Conservation (phyloP, 2,113 vertebrate species). For the Amazona guildingii region DNA sequence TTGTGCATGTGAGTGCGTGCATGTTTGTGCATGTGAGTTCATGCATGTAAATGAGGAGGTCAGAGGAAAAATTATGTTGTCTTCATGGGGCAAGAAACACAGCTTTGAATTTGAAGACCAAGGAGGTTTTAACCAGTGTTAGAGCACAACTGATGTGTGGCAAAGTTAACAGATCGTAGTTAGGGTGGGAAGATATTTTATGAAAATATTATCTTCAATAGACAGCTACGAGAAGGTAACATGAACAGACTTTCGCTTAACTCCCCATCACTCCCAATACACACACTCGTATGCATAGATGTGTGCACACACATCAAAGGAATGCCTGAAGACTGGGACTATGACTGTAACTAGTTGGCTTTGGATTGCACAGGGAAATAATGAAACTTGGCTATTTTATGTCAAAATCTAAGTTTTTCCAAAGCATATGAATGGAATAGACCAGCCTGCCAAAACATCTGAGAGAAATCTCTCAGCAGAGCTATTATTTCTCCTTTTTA, state of each 20-base stretch:
- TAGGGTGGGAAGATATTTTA: background rate
- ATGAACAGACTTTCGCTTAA: background rate
- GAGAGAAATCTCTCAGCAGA: background rate
- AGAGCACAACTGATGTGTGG: background rate
- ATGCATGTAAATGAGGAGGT: background rate
- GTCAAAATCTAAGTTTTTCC: background rate
- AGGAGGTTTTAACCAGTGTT: background rate
- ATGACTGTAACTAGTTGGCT: background rate
- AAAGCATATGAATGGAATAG: background rate
- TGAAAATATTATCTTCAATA: background rate
- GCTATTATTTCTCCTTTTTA: conserved; percentile 46
- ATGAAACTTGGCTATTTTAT: background rate
- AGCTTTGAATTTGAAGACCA: background rate
- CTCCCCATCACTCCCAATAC: accelerated
- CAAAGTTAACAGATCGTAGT: background rate
- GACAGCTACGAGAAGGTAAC: background rate
- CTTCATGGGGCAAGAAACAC: background rate
- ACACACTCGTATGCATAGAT: accelerated
- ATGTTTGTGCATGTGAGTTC: background rate
- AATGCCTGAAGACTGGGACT: background rate
- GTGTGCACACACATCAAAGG: background rate
- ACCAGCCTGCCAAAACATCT: conserved; percentile 7
- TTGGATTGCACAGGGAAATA: background rate
- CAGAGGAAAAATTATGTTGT: background rate
- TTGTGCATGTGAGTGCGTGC: background rate